These are phyloP conservation scores for Cheilinus undulatus DNA, from an alignment of 2,113 vertebrate species.

Conservation along the genomic window DNA sequence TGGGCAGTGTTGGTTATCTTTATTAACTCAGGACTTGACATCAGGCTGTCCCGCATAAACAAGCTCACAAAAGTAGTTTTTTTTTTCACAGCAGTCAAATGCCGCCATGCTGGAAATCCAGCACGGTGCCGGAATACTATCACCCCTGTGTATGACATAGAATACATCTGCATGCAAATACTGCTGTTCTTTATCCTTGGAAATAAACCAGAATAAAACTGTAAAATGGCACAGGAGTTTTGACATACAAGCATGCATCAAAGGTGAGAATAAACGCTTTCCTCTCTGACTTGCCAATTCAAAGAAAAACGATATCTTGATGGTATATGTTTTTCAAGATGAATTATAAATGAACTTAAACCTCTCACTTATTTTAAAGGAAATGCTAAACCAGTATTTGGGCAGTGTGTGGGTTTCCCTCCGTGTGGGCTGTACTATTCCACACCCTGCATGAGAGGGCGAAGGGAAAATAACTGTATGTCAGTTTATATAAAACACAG, in stretches of 20 bases:
- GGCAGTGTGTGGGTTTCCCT: constrained; percentile 44
- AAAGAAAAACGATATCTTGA: constrained; percentile 40
- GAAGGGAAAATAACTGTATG: constrained; percentile 28
- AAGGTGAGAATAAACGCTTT: constrained; percentile 44
- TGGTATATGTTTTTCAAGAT: constrained; percentile 44
- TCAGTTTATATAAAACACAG: constrained; percentile 60
- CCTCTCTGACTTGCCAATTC: constrained; percentile 26
- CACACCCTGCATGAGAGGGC: constrained; percentile 51
- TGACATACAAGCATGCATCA: constrained; percentile 46
- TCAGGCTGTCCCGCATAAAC: too few relatives aligned
- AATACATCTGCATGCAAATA: constrained; percentile 5
- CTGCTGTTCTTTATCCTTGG: constrained; percentile 29
- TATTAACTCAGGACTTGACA: too few relatives aligned
- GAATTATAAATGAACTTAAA: constrained; percentile 43
- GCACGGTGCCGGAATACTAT: too few relatives aligned
- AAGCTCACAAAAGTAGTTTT: too few relatives aligned
- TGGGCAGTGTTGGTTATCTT: too few relatives aligned
- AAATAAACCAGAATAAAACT: constrained; percentile 40
- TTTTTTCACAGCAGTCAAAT: too few relatives aligned
- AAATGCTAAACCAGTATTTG: constrained; percentile 30
- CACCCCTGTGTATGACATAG: constrained; percentile 32
- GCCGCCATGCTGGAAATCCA: too few relatives aligned
- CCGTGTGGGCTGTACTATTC: constrained; percentile 38
- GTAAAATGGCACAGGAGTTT: constrained; percentile 32
- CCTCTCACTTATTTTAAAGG: constrained; percentile 51